Evolutionary conservation across 2,113 vertebrate species (phyloP).

Genomic region (Narcine bancroftii): DNA sequence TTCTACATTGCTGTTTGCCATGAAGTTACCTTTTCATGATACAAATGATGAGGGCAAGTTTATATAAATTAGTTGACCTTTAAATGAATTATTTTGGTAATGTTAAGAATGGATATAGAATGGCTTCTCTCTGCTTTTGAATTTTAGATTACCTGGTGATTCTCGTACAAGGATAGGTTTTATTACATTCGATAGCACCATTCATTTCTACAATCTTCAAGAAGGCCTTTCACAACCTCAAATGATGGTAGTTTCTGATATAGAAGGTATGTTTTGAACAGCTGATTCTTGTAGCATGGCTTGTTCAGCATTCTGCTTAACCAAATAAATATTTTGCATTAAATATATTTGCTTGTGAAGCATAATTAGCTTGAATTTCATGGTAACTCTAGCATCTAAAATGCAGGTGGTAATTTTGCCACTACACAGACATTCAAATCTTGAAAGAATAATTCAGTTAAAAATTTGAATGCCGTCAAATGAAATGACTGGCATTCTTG

Average conservation of each 20-base stretch:
- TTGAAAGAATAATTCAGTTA: background rate
- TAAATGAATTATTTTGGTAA: background rate
- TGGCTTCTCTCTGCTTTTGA: background rate
- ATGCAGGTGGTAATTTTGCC: background rate
- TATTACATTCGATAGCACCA: constrained; percentile 94
- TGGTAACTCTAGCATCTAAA: background rate
- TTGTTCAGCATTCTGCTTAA: background rate
- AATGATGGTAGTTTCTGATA: constrained; percentile 95
- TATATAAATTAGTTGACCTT: background rate
- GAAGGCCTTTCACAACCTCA: constrained; percentile 94
- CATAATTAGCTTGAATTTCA: background rate
- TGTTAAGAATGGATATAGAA: background rate
- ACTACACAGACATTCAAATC: background rate
- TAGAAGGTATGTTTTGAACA: constrained; percentile 71
- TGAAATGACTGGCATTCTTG: background rate
- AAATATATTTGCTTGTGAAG: background rate
- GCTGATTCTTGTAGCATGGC: too few relatives aligned
- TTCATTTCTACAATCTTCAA: constrained; percentile 97
- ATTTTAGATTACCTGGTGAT: constrained; percentile 85
- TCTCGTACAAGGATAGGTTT: constrained; percentile 92
- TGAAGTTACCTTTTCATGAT: background rate
- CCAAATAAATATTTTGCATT: background rate
- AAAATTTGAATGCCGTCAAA: background rate
- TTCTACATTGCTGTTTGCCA: background rate
- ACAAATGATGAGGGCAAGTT: background rate